Conservation (phyloP, 1,140 invertebrate species). For the Schlechtendalia chinensis region DNA sequence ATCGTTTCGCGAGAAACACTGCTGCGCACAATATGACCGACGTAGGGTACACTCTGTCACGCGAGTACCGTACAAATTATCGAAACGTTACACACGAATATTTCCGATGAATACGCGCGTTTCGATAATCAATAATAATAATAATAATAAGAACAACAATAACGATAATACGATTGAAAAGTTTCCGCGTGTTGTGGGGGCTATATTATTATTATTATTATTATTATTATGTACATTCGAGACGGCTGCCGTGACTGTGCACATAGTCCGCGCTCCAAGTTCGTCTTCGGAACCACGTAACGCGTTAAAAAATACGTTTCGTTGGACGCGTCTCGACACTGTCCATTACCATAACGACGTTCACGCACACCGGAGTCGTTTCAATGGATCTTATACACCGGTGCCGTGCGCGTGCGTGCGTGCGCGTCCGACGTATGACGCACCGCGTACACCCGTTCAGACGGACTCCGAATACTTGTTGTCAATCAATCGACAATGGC, state of each 20-base stretch:
- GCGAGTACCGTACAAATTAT: neutral
- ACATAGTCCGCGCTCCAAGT: slow-evolving; percentile 46
- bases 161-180: slow-evolving; percentile 25
- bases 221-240: neutral
- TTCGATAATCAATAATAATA: slow-evolving; percentile 17
- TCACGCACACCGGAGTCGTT: slow-evolving; percentile 32
- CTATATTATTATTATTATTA: too few relatives aligned
- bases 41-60: too few relatives aligned
- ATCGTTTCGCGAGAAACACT: too few relatives aligned
- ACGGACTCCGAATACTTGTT: slow-evolving; percentile 24
- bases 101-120: slow-evolving; percentile 24
- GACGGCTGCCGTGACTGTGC: slow-evolving; percentile 46
- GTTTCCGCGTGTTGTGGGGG: slow-evolving; percentile 11
- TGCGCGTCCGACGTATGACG: slow-evolving; percentile 13
- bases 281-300: slow-evolving; percentile 4
- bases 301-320: slow-evolving; percentile 33
- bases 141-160: slow-evolving; percentile 16
- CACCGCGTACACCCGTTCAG: slow-evolving; percentile 42
- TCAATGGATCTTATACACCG: slow-evolving; percentile 21
- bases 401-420: neutral
- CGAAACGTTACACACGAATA: slow-evolving; percentile 13
- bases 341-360: slow-evolving; percentile 35
- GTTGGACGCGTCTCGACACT: slow-evolving; percentile 33
- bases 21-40: too few relatives aligned
- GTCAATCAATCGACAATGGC: slow-evolving; percentile 48